Conservation (phyloP, 1,140 invertebrate species). For the Samia ricini region DNA sequence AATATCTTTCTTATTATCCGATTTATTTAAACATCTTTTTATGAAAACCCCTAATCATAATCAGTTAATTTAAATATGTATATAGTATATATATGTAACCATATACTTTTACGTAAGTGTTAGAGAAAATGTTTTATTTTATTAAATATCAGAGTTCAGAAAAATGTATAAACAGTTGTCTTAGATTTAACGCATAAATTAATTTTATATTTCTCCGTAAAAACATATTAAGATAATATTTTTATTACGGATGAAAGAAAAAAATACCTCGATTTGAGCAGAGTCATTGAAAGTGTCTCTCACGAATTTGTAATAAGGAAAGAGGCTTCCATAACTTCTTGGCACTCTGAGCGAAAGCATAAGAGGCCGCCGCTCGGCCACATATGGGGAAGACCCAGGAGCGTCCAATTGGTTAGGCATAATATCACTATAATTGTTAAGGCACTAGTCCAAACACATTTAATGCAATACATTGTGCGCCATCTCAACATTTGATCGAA, state of each 20-base stretch:
- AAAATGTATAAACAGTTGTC: too few relatives aligned
- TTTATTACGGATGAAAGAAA: background rate
- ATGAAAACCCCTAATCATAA: too few relatives aligned
- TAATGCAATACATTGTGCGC: conserved; percentile 34
- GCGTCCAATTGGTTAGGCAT: conserved; percentile 31
- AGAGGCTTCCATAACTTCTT: conserved; percentile 71
- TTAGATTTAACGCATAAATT: background rate
- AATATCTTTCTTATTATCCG: too few relatives aligned
- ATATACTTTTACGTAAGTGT: too few relatives aligned
- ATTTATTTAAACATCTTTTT: too few relatives aligned
- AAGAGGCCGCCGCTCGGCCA: conserved; percentile 50
- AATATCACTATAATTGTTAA: conserved; percentile 22
- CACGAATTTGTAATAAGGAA: conserved; percentile 73
- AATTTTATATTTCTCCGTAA: background rate
- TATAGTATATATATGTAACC: too few relatives aligned
- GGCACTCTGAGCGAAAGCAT: conserved; percentile 59
- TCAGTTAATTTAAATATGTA: too few relatives aligned
- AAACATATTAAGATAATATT: background rate
- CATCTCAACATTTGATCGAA: conserved; percentile 39
- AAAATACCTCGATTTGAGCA: conserved; percentile 43
- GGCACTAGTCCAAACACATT: conserved; percentile 33
- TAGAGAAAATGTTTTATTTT: too few relatives aligned
- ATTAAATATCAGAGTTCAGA: too few relatives aligned
- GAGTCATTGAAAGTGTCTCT: conserved; percentile 56
- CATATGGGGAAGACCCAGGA: conserved; percentile 30